Conservation (phyloP, 2,113 vertebrate genomes). For the Corydoras maculifer region DNA sequence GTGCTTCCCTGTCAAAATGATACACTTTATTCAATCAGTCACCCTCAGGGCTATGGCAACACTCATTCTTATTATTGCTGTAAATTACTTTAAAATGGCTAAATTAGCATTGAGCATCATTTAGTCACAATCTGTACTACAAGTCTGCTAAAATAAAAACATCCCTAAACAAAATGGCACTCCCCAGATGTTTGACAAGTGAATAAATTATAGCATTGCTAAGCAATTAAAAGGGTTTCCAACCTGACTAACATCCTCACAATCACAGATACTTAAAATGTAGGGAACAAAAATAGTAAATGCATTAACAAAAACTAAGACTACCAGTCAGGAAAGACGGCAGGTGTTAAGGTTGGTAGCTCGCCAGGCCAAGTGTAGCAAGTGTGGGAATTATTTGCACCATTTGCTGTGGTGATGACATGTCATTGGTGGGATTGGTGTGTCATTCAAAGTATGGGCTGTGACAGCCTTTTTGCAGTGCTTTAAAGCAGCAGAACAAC, state of each 20-base stretch:
- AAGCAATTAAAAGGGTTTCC: conserved; percentile 1
- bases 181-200: conserved; percentile 37
- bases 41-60: conserved; percentile 25
- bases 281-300: not conserved
- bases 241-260: not conserved
- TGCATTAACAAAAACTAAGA: not conserved
- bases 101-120: conserved; percentile 34
- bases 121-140: conserved; percentile 37
- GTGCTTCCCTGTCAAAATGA: conserved; percentile 34
- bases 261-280: conserved; percentile 7
- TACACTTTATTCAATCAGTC: conserved; percentile 39
- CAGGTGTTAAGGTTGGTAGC: conserved; percentile 39
- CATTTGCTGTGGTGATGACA: conserved; percentile 37
- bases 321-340: conserved; percentile 23
- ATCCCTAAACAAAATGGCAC: conserved; percentile 12
- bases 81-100: conserved; percentile 40
- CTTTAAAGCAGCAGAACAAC: no score
- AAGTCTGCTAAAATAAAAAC: not conserved
- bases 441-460: conserved; percentile 37
- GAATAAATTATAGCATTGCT: conserved; percentile 31
- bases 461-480: not conserved
- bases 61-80: conserved; percentile 35
- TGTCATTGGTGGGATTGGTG: conserved; percentile 34
- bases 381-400: conserved; percentile 39
- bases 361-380: conserved; percentile 27